Evolutionary conservation across 1,140 invertebrate species (phyloP).

Genomic region (Drosophila kanapiae): DNA sequence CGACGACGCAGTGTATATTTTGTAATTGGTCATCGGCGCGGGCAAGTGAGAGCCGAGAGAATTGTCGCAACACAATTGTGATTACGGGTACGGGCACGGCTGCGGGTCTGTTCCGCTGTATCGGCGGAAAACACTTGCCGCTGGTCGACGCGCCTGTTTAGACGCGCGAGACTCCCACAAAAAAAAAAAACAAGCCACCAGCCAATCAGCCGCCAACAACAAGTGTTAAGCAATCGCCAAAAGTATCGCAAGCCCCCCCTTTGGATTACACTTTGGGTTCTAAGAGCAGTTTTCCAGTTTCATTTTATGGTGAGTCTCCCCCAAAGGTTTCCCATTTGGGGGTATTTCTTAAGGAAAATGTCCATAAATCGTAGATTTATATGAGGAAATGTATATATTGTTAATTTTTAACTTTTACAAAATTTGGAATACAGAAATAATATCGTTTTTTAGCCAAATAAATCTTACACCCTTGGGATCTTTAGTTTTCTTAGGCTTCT

Average conservation of each 20-base stretch:
- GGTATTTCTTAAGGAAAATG: neutral
- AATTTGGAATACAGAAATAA: neutral
- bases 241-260: neutral
- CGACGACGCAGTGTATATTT: slow-evolving; percentile 31
- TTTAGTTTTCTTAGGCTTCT: neutral
- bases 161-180: slow-evolving; percentile 39
- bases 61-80: slow-evolving; percentile 23
- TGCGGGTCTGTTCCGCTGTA: slow-evolving; percentile 30
- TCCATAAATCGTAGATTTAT: too few species aligned
- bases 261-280: slow-evolving; percentile 26
- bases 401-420: neutral
- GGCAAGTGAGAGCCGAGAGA: slow-evolving; percentile 34
- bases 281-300: slow-evolving; percentile 15
- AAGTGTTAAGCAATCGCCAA: slow-evolving; percentile 24
- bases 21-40: slow-evolving; percentile 58
- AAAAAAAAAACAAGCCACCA: slow-evolving; percentile 23
- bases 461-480: neutral
- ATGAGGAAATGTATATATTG: too few species aligned
- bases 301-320: slow-evolving; percentile 64
- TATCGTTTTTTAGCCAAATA: neutral
- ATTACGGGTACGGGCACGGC: slow-evolving; percentile 37
- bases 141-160: slow-evolving; percentile 54
- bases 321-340: neutral
- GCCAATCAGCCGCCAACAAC: slow-evolving; percentile 6
- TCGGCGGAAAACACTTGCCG: slow-evolving; percentile 63